A percentile compares a stretch with the other conserved stretches of the same genome.
These are phyloP conservation scores for Sinocyclocheilus rhinocerous DNA, from an alignment of 2,113 vertebrate genomes.

Conservation along the genomic window DNA sequence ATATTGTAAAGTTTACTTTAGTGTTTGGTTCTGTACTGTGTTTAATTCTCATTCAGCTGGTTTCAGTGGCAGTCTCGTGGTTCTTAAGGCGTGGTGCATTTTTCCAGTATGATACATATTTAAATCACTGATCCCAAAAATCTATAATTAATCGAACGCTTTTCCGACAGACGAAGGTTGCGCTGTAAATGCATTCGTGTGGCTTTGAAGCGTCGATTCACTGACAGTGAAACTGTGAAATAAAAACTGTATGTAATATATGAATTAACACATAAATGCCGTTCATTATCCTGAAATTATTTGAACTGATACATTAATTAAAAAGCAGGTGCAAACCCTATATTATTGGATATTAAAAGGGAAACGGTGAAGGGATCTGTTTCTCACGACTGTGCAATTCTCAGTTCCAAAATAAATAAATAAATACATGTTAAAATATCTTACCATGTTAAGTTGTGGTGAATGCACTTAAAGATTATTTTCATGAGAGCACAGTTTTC, in stretches of 20 bases:
- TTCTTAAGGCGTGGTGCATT: neutral
- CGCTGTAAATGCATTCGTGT: neutral
- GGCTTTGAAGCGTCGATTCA: neutral
- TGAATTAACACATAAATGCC: neutral
- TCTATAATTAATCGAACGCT: neutral
- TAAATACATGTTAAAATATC: neutral
- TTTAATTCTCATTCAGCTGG: neutral
- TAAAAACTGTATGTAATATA: neutral
- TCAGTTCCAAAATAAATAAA: neutral
- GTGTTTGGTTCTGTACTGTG: neutral
- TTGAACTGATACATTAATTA: neutral
- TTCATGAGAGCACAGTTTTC: too few relatives aligned
- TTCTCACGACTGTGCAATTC: neutral
- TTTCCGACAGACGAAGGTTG: too few relatives aligned
- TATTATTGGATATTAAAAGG: neutral
- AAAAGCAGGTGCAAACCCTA: neutral
- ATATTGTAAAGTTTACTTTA: neutral
- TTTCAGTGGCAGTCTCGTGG: too few relatives aligned
- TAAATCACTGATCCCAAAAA: neutral
- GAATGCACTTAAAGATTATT: neutral
- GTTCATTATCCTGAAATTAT: neutral
- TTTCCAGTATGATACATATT: neutral
- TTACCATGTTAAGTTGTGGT: neutral
- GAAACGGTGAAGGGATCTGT: neutral
- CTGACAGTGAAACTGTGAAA: neutral